A percentile compares a stretch with the other conserved stretches of the same genome.
Conservation (phyloP, 2,797 vertebrate genomes). For the Muscicapa striata region DNA sequence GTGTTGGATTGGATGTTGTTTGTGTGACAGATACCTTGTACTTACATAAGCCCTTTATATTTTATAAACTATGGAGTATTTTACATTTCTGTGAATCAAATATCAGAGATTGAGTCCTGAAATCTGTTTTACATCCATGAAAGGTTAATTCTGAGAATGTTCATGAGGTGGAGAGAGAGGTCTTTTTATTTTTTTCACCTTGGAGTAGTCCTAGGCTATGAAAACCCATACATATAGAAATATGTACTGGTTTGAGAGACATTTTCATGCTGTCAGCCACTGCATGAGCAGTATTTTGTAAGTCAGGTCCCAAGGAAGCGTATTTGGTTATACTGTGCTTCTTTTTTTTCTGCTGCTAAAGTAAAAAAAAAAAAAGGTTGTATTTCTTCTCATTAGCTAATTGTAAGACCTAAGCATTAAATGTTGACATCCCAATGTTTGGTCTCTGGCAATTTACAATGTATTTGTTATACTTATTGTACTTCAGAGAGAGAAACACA, state of each 20-base stretch:
- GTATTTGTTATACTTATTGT: constrained; percentile 71
- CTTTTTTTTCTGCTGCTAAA: neutral
- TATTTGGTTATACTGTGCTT: neutral
- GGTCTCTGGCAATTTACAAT: neutral
- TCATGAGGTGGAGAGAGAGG: neutral
- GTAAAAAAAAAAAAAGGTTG: neutral
- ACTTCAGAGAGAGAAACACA: constrained; percentile 81
- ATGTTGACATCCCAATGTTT: neutral
- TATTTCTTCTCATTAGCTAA: neutral
- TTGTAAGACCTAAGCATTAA: neutral
- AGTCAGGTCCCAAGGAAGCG: neutral
- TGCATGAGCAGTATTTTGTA: neutral
- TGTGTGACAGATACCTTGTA: neutral
- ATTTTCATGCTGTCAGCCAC: neutral
- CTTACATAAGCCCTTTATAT: neutral
- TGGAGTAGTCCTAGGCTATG: neutral
- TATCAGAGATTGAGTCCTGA: neutral
- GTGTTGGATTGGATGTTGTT: neutral
- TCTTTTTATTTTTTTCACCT: neutral
- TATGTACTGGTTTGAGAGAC: neutral
- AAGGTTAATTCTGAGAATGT: neutral
- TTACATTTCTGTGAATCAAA: neutral
- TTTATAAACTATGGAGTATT: neutral
- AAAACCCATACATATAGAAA: rapidly evolving
- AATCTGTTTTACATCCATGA: neutral